These are phyloP conservation scores for Amphipoea lucens DNA, from an alignment of 2,888 invertebrate species.

Conservation along the genomic window DNA sequence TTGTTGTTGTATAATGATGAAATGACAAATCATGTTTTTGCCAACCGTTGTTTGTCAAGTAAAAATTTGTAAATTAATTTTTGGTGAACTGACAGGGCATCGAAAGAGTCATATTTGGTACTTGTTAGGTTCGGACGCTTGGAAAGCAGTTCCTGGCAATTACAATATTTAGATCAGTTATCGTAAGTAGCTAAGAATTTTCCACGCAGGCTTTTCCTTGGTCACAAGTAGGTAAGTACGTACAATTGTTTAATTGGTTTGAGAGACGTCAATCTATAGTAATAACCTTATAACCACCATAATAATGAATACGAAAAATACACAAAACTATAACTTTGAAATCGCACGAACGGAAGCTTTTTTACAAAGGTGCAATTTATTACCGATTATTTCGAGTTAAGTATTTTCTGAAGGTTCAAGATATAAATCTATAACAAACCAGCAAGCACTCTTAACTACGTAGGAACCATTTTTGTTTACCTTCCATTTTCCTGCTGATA, in stretches of 20 bases:
- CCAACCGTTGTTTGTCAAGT: too few species aligned
- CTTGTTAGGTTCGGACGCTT: background rate
- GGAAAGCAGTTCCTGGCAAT: slow-evolving; percentile 1
- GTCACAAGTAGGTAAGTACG: background rate
- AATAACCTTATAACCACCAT: background rate
- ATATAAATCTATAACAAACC: slow-evolving; percentile 45
- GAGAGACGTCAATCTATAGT: background rate
- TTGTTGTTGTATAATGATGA: too few species aligned
- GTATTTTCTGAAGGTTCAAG: slow-evolving; percentile 39
- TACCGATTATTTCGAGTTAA: slow-evolving; percentile 32
- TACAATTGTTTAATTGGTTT: background rate
- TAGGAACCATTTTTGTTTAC: slow-evolving; percentile 18
- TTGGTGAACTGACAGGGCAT: too few species aligned
- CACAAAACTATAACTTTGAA: slow-evolving; percentile 15
- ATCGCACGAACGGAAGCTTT: slow-evolving; percentile 49
- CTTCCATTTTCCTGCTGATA: slow-evolving; percentile 25
- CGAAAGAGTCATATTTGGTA: background rate
- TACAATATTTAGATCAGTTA: slow-evolving; percentile 7
- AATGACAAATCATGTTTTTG: too few species aligned
- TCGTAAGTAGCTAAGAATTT: background rate
- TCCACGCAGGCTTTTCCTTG: background rate
- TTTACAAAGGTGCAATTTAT: slow-evolving; percentile 34
- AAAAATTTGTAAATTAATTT: too few species aligned
- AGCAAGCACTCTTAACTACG: slow-evolving; percentile 1
- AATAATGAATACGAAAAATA: background rate